Evolutionary conservation across 1,140 invertebrate species (phyloP).

Genomic region (Caenorhabditis brenneri): DNA sequence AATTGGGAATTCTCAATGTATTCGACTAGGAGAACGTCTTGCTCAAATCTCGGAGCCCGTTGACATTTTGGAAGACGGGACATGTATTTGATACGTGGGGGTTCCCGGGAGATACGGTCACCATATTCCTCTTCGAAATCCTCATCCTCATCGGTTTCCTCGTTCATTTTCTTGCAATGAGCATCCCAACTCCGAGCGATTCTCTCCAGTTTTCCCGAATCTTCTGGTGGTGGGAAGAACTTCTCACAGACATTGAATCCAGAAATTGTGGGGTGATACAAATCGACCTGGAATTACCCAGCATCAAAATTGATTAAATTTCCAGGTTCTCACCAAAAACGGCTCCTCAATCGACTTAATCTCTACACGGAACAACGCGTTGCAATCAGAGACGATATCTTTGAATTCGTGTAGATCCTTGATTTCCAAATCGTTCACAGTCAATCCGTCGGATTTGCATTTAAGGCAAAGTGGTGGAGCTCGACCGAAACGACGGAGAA

Average conservation of each 20-base stretch:
- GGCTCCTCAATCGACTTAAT: conserved; percentile 1
- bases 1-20: conserved; percentile 23
- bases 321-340: not conserved
- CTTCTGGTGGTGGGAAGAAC: not conserved
- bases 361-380: not conserved
- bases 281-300: conserved; percentile 6
- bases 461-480: conserved; percentile 25
- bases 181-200: conserved; percentile 5
- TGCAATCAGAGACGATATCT: not conserved
- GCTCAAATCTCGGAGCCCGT: not conserved
- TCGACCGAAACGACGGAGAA: not conserved
- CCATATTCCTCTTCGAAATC: not conserved
- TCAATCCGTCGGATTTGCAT: not conserved
- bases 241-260: not conserved
- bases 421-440: conserved; percentile 9
- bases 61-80: not conserved
- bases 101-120: not conserved
- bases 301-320: not conserved
- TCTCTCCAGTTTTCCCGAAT: not conserved
- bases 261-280: conserved; percentile 5
- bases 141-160: not conserved
- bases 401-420: conserved; percentile 28
- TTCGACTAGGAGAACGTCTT: not conserved
- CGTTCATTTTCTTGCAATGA: conserved; percentile 33
- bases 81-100: not conserved